phyloP scores from a whole-genome alignment of 2,113 vertebrate genomes.

The Cochlearius cochlearius region DNA sequence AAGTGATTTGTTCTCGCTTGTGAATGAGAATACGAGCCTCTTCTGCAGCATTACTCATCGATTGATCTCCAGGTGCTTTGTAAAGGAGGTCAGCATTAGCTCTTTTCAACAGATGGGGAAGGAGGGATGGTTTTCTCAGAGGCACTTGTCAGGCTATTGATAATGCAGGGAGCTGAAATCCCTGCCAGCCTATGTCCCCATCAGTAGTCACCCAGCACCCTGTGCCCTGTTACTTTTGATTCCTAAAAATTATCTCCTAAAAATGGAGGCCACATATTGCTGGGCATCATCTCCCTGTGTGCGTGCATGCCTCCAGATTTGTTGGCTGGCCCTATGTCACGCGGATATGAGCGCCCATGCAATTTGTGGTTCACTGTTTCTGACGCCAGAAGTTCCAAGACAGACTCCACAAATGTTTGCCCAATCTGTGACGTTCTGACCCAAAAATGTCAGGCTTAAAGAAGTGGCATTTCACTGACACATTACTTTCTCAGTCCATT shows the following conservation, averaged over 20 bases:
- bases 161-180: not conserved
- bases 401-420: not conserved
- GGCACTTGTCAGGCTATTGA: not conserved
- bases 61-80: not conserved
- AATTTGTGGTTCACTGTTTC: not conserved
- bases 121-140: not conserved
- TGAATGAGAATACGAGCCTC: not conserved
- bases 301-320: rapidly evolving
- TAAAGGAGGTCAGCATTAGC: not conserved
- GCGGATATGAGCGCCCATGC: rapidly evolving
- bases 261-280: not conserved
- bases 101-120: not conserved
- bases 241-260: not conserved
- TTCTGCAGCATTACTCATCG: not conserved
- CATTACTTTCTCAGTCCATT: not conserved
- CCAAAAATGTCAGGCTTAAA: not conserved
- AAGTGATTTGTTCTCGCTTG: not conserved
- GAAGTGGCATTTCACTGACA: not conserved
- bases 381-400: not conserved
- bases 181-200: not conserved
- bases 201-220: not conserved
- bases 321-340: rapidly evolving
- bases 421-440: not conserved
- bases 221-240: not conserved
- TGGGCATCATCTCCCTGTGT: not conserved